A percentile compares a stretch with the other conserved stretches of the same genome.
Conservation (phyloP, 2,888 invertebrate species). For the Rotaria magnacalcarata region DNA sequence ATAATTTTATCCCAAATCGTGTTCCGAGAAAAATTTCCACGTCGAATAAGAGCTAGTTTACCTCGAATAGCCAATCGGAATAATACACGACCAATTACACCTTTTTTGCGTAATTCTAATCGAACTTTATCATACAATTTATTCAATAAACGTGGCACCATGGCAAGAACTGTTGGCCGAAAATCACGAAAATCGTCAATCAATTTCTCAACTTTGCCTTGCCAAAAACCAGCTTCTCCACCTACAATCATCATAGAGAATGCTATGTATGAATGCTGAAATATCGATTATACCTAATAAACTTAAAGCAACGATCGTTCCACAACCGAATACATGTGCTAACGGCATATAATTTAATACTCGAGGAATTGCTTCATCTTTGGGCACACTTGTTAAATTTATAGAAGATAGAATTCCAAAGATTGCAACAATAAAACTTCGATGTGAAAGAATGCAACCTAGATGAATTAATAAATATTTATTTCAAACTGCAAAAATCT, state of each 20-base stretch:
- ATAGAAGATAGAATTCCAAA: no score
- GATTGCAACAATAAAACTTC: conserved; percentile 49
- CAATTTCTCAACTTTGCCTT: conserved; percentile 54
- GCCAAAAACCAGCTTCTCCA: conserved; percentile 64
- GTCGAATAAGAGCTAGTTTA: conserved; percentile 72
- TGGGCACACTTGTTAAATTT: no score
- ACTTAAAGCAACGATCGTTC: not conserved
- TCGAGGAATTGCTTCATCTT: not conserved
- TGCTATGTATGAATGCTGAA: no score
- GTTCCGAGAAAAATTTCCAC: conserved; percentile 78
- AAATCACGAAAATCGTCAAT: conserved; percentile 54
- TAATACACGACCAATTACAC: conserved; percentile 60
- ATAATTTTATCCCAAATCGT: conserved; percentile 87
- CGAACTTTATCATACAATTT: conserved; percentile 80
- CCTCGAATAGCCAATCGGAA: conserved; percentile 82
- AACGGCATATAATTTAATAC: conserved; percentile 84
- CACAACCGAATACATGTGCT: conserved; percentile 91
- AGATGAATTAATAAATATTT: not conserved
- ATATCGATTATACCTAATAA: not conserved
- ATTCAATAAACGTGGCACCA: conserved; percentile 90
- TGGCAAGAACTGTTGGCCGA: conserved; percentile 76
- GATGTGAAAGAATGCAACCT: not conserved
- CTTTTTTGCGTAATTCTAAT: conserved; percentile 10
- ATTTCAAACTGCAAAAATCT: no score
- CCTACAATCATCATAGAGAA: conserved; percentile 61